Evolutionary conservation across 2,888 invertebrate species (phyloP).

Genomic region (Diabrotica balteata): DNA sequence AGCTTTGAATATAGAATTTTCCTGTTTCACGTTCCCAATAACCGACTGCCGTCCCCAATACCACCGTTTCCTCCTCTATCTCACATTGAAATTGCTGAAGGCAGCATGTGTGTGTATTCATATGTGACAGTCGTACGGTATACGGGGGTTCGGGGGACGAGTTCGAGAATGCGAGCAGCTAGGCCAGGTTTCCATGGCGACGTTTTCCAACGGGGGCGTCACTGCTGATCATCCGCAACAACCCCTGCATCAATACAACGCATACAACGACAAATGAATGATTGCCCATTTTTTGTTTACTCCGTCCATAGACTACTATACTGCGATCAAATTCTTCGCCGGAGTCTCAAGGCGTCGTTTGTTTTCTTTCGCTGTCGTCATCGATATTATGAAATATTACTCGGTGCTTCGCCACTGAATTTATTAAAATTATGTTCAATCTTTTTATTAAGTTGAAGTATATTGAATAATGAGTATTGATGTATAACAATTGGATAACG

Average conservation of each 20-base stretch:
- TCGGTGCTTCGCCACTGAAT: not conserved
- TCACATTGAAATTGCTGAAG: conserved; percentile 33
- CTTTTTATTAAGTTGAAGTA: no score
- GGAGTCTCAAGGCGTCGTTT: conserved; percentile 23
- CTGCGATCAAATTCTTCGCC: conserved; percentile 29
- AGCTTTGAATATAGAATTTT: no score
- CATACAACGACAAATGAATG: conserved; percentile 42
- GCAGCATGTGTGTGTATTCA: conserved; percentile 52
- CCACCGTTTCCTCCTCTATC: conserved; percentile 20
- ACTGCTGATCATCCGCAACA: conserved; percentile 59
- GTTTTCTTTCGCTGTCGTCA: conserved; percentile 22
- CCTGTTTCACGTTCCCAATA: no score
- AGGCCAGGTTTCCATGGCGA: conserved; percentile 50
- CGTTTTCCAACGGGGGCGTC: conserved; percentile 56
- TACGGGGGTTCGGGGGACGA: conserved; percentile 32
- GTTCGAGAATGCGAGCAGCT: conserved; percentile 37
- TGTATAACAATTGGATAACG: no score
- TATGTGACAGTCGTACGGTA: conserved; percentile 54
- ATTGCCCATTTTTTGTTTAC: conserved; percentile 37
- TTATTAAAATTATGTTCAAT: not conserved
- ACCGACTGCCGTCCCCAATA: not conserved
- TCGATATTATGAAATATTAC: conserved; percentile 22
- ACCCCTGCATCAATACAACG: conserved; percentile 59
- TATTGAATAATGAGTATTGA: no score
- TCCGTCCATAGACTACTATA: conserved; percentile 25